Conservation (phyloP, 2,113 vertebrate genomes). For the Origma solitaria region DNA sequence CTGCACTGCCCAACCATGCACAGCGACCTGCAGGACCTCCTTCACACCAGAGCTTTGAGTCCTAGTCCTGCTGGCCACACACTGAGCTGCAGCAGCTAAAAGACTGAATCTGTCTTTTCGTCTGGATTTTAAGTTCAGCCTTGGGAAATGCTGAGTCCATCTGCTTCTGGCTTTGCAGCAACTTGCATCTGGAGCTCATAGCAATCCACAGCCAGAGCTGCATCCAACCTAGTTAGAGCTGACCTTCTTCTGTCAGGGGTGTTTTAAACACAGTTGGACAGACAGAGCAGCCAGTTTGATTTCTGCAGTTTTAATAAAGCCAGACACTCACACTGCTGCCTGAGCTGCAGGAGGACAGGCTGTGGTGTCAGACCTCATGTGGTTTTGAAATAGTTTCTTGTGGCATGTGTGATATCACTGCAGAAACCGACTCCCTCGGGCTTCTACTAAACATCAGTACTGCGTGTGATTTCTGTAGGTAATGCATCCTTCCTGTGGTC, state of each 20-base stretch:
- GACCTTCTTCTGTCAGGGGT: background rate
- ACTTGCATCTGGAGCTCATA: accelerated
- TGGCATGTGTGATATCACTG: background rate
- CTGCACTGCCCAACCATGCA: accelerated
- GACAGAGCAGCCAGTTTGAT: background rate
- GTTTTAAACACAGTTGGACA: background rate
- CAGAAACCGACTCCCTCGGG: background rate
- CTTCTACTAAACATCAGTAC: background rate
- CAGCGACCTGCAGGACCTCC: accelerated
- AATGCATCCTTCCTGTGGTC: background rate
- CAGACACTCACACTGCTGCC: background rate
- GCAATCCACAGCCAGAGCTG: background rate
- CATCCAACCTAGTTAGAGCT: background rate
- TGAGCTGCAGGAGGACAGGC: background rate
- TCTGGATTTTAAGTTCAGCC: background rate
- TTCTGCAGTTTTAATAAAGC: background rate
- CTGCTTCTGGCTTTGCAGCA: background rate
- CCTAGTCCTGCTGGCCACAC: background rate
- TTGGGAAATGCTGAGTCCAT: background rate
- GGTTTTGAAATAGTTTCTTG: background rate
- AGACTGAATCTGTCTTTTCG: background rate
- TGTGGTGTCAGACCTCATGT: background rate
- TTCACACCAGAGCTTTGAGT: background rate
- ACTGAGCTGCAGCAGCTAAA: background rate
- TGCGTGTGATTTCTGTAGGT: background rate